Evolutionary conservation across 2,113 vertebrate species (phyloP).

Genomic region (Chunga burmeisteri): DNA sequence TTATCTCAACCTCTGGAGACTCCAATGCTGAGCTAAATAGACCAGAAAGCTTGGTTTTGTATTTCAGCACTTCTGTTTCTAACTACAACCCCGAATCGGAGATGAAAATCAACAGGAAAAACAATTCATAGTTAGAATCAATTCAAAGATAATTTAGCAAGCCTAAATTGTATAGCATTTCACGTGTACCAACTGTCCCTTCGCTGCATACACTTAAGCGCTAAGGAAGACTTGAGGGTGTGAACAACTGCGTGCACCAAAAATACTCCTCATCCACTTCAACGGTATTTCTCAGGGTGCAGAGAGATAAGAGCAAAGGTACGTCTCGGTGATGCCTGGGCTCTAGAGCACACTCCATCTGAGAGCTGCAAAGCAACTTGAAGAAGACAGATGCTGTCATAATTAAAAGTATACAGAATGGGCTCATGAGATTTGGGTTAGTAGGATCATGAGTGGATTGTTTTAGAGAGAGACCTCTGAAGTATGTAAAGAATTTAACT

Average conservation of each 20-base stretch:
- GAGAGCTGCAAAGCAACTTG: background rate
- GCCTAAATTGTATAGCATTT: background rate
- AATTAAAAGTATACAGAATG: background rate
- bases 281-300: background rate
- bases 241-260: background rate
- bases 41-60: conserved; percentile 35
- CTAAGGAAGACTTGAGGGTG: background rate
- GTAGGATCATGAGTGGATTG: background rate
- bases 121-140: background rate
- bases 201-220: background rate
- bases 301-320: background rate
- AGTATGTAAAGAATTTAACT: conserved; percentile 29
- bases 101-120: conserved; percentile 34
- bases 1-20: conserved; percentile 38
- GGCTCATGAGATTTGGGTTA: background rate
- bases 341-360: background rate
- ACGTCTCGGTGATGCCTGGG: background rate
- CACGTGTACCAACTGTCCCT: background rate
- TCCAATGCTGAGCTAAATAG: background rate
- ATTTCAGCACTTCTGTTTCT: conserved; percentile 59
- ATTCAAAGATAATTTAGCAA: background rate
- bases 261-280: background rate
- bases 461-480: background rate
- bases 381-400: background rate
- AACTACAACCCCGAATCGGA: background rate